A percentile compares a stretch with the other conserved stretches of the same genome.
Evolutionary conservation across 2,113 vertebrate genomes (phyloP).

Genomic region (Raja brachyura): DNA sequence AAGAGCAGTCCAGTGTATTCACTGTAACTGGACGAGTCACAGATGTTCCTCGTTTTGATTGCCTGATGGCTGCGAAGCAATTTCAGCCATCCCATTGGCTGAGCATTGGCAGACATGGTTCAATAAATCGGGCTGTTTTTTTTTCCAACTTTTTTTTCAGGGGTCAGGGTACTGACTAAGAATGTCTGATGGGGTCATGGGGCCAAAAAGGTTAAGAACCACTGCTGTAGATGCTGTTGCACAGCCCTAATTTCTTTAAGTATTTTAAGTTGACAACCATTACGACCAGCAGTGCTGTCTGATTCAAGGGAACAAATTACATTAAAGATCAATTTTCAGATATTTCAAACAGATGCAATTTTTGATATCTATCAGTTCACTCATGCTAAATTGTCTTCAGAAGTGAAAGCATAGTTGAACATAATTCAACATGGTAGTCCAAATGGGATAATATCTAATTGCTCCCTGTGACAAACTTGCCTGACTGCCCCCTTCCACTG

Average conservation of each 20-base stretch:
- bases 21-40: too few species aligned
- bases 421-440: background rate
- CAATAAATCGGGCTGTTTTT: too few species aligned
- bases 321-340: background rate
- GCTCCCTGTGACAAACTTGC: background rate
- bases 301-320: background rate
- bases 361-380: background rate
- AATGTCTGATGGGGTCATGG: too few species aligned
- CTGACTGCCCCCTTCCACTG: background rate
- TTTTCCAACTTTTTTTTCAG: too few species aligned
- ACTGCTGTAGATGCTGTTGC: background rate
- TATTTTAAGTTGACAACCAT: background rate
- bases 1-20: too few species aligned
- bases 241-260: background rate
- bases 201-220: too few species aligned
- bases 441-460: background rate
- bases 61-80: too few species aligned
- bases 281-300: background rate
- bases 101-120: too few species aligned
- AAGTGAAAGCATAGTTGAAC: background rate
- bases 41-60: too few species aligned
- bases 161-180: too few species aligned
- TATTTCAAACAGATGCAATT: background rate
- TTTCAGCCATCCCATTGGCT: too few species aligned
- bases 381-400: background rate